Conservation (phyloP, 1,140 invertebrate species). For the Brachionus paranguensis region DNA sequence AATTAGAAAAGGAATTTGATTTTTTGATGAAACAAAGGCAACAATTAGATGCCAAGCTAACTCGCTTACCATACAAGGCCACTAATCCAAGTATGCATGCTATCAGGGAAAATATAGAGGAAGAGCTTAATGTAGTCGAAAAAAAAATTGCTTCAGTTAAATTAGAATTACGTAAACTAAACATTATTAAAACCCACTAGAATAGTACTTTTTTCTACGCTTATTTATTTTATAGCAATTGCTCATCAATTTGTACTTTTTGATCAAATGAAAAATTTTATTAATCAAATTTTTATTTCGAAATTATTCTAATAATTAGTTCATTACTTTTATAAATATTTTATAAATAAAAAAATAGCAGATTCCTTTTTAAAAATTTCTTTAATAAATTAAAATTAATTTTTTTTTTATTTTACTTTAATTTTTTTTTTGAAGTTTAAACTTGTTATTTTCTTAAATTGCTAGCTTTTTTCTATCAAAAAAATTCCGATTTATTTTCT, state of each 20-base stretch:
- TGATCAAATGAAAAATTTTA: background rate
- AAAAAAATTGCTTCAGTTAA: constrained; percentile 30
- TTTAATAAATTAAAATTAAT: no score
- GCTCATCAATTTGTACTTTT: background rate
- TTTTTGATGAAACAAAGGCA: constrained; percentile 28
- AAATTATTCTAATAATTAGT: no score
- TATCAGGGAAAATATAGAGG: constrained; percentile 28
- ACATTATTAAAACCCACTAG: constrained; percentile 39
- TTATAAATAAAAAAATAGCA: no score
- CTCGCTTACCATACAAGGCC: constrained; percentile 32
- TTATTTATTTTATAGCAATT: background rate
- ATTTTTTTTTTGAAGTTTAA: no score
- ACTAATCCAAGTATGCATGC: constrained; percentile 20
- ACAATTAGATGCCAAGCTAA: constrained; percentile 31
- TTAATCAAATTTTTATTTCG: background rate
- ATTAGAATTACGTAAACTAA: constrained; percentile 30
- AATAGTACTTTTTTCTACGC: background rate
- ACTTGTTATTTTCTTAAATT: no score
- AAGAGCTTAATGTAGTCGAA: constrained; percentile 25
- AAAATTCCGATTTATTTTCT: no score
- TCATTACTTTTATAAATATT: no score
- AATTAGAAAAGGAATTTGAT: constrained; percentile 37
- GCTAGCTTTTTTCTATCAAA: no score
- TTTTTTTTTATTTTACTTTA: no score
- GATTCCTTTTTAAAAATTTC: no score